These are phyloP conservation scores for Mycteria americana DNA, from an alignment of 2,797 vertebrate species.

Conservation along the genomic window DNA sequence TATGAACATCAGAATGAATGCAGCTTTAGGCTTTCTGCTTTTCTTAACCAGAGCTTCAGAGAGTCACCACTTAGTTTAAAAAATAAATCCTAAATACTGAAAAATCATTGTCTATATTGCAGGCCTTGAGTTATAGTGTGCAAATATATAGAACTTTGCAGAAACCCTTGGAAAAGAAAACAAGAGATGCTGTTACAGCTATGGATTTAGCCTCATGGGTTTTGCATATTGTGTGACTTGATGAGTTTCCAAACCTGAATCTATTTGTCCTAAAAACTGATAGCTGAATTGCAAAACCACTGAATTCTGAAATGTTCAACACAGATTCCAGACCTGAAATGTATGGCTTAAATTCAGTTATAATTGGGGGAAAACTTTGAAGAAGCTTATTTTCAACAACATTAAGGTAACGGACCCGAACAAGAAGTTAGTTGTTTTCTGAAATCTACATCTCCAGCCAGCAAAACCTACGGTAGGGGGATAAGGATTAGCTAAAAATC, in stretches of 20 bases:
- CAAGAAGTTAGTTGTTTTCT: background rate
- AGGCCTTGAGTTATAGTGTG: background rate
- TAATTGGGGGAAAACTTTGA: background rate
- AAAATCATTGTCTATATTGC: background rate
- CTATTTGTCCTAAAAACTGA: slow-evolving; percentile 10
- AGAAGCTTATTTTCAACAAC: background rate
- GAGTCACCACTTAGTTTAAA: background rate
- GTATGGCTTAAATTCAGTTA: background rate
- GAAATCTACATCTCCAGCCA: background rate
- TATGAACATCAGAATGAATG: slow-evolving; percentile 4
- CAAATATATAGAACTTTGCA: background rate
- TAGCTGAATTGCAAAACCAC: background rate
- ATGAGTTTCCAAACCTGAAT: background rate
- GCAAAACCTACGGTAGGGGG: background rate
- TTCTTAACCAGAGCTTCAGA: slow-evolving; percentile 24
- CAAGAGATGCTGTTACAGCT: background rate
- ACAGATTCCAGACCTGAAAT: background rate
- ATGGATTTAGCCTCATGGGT: background rate
- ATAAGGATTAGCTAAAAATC: background rate
- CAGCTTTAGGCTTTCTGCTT: slow-evolving; percentile 19
- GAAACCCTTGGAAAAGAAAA: slow-evolving; percentile 13
- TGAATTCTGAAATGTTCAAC: background rate
- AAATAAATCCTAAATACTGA: background rate
- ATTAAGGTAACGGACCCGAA: background rate
- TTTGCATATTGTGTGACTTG: background rate